Evolutionary conservation across 1,140 invertebrate species (phyloP), one percentile per base, ranked within the genome.

Genomic region (Scaptomyza graminum): DNA sequence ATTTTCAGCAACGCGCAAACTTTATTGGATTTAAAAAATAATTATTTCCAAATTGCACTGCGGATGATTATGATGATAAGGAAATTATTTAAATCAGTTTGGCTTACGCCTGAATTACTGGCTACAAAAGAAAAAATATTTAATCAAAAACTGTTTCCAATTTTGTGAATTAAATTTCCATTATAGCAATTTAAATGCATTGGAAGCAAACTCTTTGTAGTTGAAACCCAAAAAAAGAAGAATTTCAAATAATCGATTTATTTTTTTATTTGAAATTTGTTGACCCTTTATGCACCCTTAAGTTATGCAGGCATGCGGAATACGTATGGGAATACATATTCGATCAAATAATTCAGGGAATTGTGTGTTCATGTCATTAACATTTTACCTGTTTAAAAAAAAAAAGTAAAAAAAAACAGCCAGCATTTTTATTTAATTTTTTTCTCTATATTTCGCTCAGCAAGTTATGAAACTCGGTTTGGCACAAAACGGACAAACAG

Each of bases 401-500:
- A n/a, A n/a, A n/a, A n/a, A n/a, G n/a, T n/a, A n/a, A n/a, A 28
- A 15, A 41, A 37, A 43, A 15, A 56, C 18, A 25, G 54, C 39
- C 54, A 13, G 54, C 54, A 57, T 13, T 43, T 13, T 31, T 25
- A 25, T 25, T 6, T 31, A 7, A 5, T 31, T 5, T 31, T 4
- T 6, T 31, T 31, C 0, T 31, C 7, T 6, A 1, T 31, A 4
- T 43, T 56, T 43, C 22, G 39, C 22, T 28, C 37, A 9, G 39
- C 28, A 18, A 44, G 54, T 25, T 52, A 61, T 67, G 28, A 56
- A 70, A 65, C 57, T 65, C 62, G 44, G 31, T 47, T 59, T 59
- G 52, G 18, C 18, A 31, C 28, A 31, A 31, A 22, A 22, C 18
- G 18, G 18, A 22, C 18, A 22, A 22, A 22, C 18, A 22, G 18